phyloP scores from a whole-genome alignment of 1,140 invertebrate species.

The Brachionus paranguensis region DNA sequence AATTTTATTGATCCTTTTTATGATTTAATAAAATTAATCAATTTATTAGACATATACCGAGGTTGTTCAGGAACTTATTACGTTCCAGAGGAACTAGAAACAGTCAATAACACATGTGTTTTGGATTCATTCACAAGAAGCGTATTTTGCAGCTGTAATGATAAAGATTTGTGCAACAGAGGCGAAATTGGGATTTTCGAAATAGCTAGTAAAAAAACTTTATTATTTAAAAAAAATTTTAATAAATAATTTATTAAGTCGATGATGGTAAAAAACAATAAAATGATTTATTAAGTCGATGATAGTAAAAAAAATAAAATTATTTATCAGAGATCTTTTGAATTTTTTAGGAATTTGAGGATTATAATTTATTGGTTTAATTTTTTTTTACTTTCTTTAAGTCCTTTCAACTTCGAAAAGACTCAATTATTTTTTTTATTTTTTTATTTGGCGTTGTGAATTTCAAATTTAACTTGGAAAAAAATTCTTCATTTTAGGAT shows the following conservation, averaged over 20 bases:
- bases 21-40: neutral
- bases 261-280: no score
- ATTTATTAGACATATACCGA: neutral
- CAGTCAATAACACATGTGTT: neutral
- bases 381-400: no score
- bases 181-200: neutral
- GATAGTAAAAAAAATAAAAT: no score
- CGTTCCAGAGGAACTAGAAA: neutral
- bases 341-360: no score
- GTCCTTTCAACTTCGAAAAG: no score
- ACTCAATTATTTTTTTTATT: no score
- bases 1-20: neutral
- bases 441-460: no score
- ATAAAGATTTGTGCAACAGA: neutral
- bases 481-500: no score
- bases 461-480: no score
- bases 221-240: neutral
- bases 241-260: neutral
- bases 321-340: no score
- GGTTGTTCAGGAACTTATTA: neutral
- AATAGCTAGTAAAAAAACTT: neutral
- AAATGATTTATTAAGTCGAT: no score
- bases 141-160: conserved; percentile 9
- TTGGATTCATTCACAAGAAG: neutral
- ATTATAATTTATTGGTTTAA: no score